phyloP scores from a whole-genome alignment of 2,797 vertebrate genomes.

The Sylvilagus floridanus region DNA sequence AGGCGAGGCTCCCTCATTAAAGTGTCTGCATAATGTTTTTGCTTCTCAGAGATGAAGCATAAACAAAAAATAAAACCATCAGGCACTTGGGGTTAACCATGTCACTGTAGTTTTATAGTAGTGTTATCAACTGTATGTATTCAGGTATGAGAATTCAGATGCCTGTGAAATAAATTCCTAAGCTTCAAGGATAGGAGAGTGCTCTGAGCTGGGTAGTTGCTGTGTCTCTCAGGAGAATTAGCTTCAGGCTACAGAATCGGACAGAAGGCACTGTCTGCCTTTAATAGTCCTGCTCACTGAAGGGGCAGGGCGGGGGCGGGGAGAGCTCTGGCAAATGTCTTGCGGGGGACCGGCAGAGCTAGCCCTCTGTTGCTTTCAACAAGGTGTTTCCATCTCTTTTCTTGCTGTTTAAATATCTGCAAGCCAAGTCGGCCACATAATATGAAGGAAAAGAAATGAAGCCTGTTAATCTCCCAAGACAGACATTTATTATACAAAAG shows the following conservation, averaged over 20 bases:
- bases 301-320: not conserved
- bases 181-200: not conserved
- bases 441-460: slow-evolving; percentile 70
- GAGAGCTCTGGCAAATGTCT: slow-evolving; percentile 63
- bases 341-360: slow-evolving; percentile 26
- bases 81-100: slow-evolving; percentile 66
- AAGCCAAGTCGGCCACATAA: slow-evolving; percentile 26
- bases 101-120: slow-evolving; percentile 41
- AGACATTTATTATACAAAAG: slow-evolving; percentile 57
- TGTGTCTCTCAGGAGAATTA: slow-evolving; percentile 66
- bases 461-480: slow-evolving; percentile 32
- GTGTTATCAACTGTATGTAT: slow-evolving; percentile 61
- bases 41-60: slow-evolving; percentile 68
- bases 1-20: not conserved
- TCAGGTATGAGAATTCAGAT: slow-evolving; percentile 62
- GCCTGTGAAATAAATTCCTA: slow-evolving; percentile 56
- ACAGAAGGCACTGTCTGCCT: slow-evolving; percentile 29
- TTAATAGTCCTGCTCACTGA: slow-evolving; percentile 65
- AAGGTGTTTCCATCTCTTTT: slow-evolving; percentile 67
- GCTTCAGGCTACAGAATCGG: slow-evolving; percentile 61
- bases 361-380: slow-evolving; percentile 50
- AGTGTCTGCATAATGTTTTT: slow-evolving; percentile 47
- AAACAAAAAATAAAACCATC: slow-evolving; percentile 68
- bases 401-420: slow-evolving; percentile 65
- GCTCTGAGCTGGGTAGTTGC: slow-evolving; percentile 48